phyloP scores from a whole-genome alignment of 2,797 vertebrate genomes.

The Paramormyrops hopkinsi region DNA sequence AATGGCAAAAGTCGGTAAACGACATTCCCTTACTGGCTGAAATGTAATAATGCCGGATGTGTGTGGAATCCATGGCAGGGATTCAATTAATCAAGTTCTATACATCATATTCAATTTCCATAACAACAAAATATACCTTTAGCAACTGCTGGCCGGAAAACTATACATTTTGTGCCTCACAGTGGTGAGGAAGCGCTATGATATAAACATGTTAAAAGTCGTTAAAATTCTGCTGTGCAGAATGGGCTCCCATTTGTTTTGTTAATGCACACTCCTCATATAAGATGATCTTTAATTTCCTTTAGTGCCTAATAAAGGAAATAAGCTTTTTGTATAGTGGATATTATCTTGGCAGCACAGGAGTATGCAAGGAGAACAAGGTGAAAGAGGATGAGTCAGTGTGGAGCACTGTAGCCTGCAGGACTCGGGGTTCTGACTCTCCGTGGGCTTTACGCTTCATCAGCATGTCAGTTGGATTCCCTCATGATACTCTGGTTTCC shows the following conservation, averaged over 20 bases:
- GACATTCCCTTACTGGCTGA: not conserved
- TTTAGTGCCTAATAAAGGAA: not conserved
- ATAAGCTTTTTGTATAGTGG: not conserved
- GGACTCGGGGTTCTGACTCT: not conserved
- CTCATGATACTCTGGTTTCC: not conserved
- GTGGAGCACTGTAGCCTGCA: not conserved
- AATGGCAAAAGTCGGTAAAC: not conserved
- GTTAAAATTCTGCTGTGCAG: not conserved
- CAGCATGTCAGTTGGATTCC: not conserved
- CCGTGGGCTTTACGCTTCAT: not conserved
- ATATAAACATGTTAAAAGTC: not conserved
- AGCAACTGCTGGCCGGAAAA: not conserved
- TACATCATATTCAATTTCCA: not conserved
- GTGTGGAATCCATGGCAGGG: not conserved
- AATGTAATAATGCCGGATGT: not conserved
- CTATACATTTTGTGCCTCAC: not conserved
- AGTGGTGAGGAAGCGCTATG: not conserved
- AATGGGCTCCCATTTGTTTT: not conserved
- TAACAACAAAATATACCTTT: not conserved
- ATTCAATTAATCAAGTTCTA: not conserved
- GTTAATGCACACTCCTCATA: not conserved
- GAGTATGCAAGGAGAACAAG: not conserved
- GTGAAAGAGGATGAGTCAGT: not conserved
- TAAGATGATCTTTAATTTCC: not conserved
- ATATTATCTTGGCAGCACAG: not conserved